Percentiles rank a stretch among this genome's conserved stretches.
These are phyloP conservation scores for Calcarius ornatus DNA, from an alignment of 2,113 vertebrate species.

Conservation along the genomic window DNA sequence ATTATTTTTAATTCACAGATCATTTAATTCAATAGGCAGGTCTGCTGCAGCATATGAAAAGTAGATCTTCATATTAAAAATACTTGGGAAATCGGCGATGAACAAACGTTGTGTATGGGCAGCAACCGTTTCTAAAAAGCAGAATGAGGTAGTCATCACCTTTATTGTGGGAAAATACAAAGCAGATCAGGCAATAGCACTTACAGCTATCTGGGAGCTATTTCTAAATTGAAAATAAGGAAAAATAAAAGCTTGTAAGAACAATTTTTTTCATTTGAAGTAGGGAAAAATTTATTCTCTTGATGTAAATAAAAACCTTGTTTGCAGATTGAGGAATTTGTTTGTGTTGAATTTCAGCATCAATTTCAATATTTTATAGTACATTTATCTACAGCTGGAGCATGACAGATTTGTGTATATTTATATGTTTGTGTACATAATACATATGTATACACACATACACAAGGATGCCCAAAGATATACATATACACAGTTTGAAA, in stretches of 20 bases:
- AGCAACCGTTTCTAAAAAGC: conserved; percentile 7
- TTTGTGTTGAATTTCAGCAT: conserved; percentile 67
- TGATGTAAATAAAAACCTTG: conserved; percentile 65
- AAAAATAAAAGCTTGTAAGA: conserved; percentile 39
- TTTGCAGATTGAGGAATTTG: conserved; percentile 70
- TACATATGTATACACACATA: conserved; percentile 68
- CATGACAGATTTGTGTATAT: conserved; percentile 68
- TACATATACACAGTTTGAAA: conserved; percentile 64
- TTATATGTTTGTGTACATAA: conserved; percentile 64
- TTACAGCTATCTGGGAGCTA: neutral
- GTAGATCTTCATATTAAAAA: conserved; percentile 65
- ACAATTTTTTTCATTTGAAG: conserved; percentile 39
- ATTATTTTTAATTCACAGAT: conserved; percentile 69
- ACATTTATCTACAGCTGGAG: conserved; percentile 68
- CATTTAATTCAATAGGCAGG: conserved; percentile 68
- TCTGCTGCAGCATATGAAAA: conserved; percentile 65
- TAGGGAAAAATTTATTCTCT: conserved; percentile 58
- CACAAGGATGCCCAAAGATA: conserved; percentile 66
- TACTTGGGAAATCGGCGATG: conserved; percentile 46
- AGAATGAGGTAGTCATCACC: conserved; percentile 29
- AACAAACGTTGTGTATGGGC: neutral
- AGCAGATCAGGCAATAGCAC: neutral
- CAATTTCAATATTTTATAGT: conserved; percentile 71
- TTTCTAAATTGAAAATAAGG: conserved; percentile 32
- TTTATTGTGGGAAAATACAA: conserved; percentile 6